Evolutionary conservation across 2,888 invertebrate genomes (phyloP).

Genomic region (Eulithis testata): DNA sequence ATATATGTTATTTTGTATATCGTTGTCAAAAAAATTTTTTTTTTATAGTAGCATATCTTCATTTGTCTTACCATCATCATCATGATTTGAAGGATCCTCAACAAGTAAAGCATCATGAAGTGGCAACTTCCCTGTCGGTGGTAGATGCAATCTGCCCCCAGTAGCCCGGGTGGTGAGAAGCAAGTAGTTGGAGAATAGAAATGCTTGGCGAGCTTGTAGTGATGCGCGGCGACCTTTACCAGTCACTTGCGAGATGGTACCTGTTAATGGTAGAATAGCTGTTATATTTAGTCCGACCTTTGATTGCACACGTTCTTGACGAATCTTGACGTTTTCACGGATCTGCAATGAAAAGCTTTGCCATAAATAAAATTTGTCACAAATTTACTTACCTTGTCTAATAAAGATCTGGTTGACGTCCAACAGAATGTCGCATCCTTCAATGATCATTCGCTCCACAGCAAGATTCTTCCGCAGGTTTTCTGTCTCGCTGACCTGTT

Average conservation of each 20-base stretch:
- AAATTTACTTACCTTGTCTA: conserved; percentile 87
- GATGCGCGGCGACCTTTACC: conserved; percentile 79
- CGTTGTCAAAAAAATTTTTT: too few species aligned
- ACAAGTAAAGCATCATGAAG: conserved; percentile 93
- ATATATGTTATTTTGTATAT: too few species aligned
- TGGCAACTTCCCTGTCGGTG: conserved; percentile 92
- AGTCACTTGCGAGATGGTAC: conserved; percentile 90
- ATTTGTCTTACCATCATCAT: conserved; percentile 86
- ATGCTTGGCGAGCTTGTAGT: conserved; percentile 89
- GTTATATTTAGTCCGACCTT: not conserved
- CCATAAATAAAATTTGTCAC: too few species aligned
- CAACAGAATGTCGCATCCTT: conserved; percentile 95
- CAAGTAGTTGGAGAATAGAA: conserved; percentile 95
- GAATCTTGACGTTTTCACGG: too few species aligned
- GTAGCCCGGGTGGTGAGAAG: conserved; percentile 92
- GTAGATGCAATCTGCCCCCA: conserved; percentile 93
- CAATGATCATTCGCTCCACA: conserved; percentile 96
- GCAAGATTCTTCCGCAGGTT: conserved; percentile 95
- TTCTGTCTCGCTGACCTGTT: conserved; percentile 94
- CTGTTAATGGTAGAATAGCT: conserved; percentile 68
- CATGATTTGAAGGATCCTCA: conserved; percentile 90
- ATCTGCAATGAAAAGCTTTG: too few species aligned
- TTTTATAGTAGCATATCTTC: not conserved
- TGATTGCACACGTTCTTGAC: too few species aligned
- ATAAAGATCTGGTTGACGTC: conserved; percentile 98